A percentile compares a stretch with the other conserved stretches of the same genome.
phyloP scores from a whole-genome alignment of 1,140 invertebrate species.

The Lordiphosa mommai region DNA sequence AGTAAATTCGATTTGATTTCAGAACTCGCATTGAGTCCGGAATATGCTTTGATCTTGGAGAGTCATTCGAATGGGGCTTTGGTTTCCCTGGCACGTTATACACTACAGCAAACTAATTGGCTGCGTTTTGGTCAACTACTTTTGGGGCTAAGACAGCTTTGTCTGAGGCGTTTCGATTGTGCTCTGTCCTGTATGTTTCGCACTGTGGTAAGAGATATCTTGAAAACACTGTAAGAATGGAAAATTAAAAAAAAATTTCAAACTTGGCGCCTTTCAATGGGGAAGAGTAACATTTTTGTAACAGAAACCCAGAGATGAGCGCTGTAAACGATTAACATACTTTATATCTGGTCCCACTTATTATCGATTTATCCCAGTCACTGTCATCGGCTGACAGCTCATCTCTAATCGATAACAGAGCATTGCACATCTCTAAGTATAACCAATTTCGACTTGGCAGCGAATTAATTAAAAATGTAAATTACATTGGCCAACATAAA shows the following conservation, averaged over 20 bases:
- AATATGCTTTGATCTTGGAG: slow-evolving; percentile 57
- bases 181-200: slow-evolving; percentile 63
- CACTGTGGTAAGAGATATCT: slow-evolving; percentile 61
- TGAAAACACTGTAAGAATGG: slow-evolving; percentile 20
- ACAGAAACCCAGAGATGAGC: too few species aligned
- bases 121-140: slow-evolving; percentile 69
- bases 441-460: not conserved
- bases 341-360: too few species aligned
- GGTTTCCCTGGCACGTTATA: slow-evolving; percentile 65
- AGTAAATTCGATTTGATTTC: not conserved
- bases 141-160: slow-evolving; percentile 61
- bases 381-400: too few species aligned
- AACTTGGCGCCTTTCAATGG: too few species aligned
- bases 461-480: too few species aligned
- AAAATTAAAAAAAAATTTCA: too few species aligned
- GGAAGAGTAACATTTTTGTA: too few species aligned
- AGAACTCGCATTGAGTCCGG: slow-evolving; percentile 58
- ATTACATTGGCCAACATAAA: too few species aligned
- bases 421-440: slow-evolving; percentile 2
- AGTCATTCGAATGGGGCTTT: slow-evolving; percentile 61
- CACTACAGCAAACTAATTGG: slow-evolving; percentile 64
- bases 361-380: too few species aligned
- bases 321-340: too few species aligned
- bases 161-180: slow-evolving; percentile 61
- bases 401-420: too few species aligned